Evolutionary conservation across 2,113 vertebrate species (phyloP), one percentile per base, ranked within the genome.

Genomic region (Limanda limanda): DNA sequence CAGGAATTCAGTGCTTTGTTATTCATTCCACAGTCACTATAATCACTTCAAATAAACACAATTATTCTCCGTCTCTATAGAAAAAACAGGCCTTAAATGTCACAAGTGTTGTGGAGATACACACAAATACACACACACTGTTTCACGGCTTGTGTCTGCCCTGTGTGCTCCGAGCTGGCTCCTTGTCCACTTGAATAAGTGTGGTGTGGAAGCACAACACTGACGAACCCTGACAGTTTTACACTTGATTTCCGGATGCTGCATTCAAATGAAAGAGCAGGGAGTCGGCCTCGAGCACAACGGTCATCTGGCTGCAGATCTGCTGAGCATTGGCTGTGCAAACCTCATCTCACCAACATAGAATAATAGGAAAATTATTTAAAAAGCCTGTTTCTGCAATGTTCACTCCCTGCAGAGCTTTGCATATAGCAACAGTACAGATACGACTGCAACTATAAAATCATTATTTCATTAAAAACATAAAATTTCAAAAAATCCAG

Each of bases 211-310:
- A 81, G 73, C 66, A 79, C 69, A 77, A 89, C 82, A 37, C 89
- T 90, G 89, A 92, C 85, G 71, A 71, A 81, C 54, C 64, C 73
- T 92, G 91, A 91, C 89, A 92, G 86, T 82, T 82, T 88, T 92
- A 87, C 89, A 90, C 90, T 90, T 86, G 72, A 92, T 83, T 88
- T 91, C 86, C 85, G 85, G 65, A 79, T 63, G 78, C 89, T 73
- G 90, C 82, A 85, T 87, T 86, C 74, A 85, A 70, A 90, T 76
- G 64, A 54, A 69, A 73, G 68, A 68, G 85, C 66, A 82, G 65
- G 64, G 74, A 79, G 47, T 83, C n/a, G 18, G 77, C 90, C 85
- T 74, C 2, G 3, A 86, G 90, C 82, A 70, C 35, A 80, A 27
- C 23, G 52, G 55, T 68, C 68, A 72, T 82, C 74, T 64, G 7